These are phyloP conservation scores for Lytechinus pictus DNA, from an alignment of 35 echinoderm and acorn worm species.

Conservation along the genomic window DNA sequence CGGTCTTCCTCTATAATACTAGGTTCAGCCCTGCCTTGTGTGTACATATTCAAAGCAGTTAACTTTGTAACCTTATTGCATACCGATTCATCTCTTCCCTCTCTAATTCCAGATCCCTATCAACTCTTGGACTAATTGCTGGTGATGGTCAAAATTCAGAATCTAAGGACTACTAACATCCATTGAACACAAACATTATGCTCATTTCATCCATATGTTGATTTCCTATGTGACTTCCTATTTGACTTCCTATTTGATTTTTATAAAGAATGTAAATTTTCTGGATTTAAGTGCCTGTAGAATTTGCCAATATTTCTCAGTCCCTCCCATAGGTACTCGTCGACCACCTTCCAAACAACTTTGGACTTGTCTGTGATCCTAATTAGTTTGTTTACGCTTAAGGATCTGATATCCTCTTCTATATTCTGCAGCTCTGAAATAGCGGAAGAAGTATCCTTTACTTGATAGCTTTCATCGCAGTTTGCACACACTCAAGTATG, in stretches of 20 bases:
- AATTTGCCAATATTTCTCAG: too few relatives aligned
- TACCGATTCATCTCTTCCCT: neutral
- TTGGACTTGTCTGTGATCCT: conserved; percentile 26
- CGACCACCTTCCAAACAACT: conserved; percentile 39
- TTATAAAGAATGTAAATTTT: too few relatives aligned
- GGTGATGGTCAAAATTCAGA: neutral
- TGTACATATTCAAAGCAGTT: conserved; percentile 39
- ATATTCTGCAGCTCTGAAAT: neutral
- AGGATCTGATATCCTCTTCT: neutral
- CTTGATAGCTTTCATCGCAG: too few relatives aligned
- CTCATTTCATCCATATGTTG: neutral
- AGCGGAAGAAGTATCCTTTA: neutral
- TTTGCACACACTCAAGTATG: too few relatives aligned
- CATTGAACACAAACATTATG: neutral
- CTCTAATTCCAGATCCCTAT: too few relatives aligned
- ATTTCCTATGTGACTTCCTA: too few relatives aligned
- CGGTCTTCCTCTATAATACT: conserved; percentile 19
- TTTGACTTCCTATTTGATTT: too few relatives aligned
- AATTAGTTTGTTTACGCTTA: conserved; percentile 38
- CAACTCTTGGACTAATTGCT: neutral
- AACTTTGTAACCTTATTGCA: neutral
- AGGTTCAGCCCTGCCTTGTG: neutral
- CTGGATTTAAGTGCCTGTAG: too few relatives aligned
- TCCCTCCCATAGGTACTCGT: conserved; percentile 43
- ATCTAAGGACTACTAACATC: neutral